phyloP scores from a whole-genome alignment of 2,797 vertebrate species.

The Enteromius treurensis region DNA sequence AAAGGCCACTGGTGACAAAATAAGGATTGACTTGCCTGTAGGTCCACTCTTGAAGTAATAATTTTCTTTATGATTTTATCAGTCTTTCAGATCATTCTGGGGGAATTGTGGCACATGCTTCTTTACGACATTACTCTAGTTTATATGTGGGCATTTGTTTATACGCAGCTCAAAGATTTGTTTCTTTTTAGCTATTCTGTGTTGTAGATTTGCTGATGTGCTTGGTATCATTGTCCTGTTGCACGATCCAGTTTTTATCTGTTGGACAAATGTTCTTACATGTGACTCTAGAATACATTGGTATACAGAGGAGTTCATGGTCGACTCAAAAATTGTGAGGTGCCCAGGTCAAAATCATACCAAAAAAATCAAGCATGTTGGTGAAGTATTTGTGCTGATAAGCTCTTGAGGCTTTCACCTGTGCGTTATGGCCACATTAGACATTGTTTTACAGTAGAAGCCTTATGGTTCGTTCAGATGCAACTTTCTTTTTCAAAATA shows the following conservation, averaged over 20 bases:
- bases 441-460: not conserved
- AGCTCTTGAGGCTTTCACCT: not conserved
- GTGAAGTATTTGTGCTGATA: not conserved
- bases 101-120: not conserved
- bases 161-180: not conserved
- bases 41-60: not conserved
- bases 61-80: not conserved
- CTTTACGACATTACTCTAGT: not conserved
- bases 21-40: not conserved
- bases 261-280: not conserved
- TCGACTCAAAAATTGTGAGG: not conserved
- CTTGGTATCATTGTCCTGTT: not conserved
- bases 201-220: not conserved
- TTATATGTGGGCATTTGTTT: not conserved
- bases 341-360: not conserved
- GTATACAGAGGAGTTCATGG: not conserved
- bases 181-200: not conserved
- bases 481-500: too few relatives aligned
- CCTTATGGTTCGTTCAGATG: too few relatives aligned
- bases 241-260: not conserved
- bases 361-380: too few relatives aligned
- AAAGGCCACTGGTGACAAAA: not conserved
- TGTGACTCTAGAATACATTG: not conserved
- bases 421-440: not conserved
- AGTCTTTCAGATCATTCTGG: not conserved